phyloP scores from a whole-genome alignment of 2,797 vertebrate genomes.

The Chaetophractus vellerosus region DNA sequence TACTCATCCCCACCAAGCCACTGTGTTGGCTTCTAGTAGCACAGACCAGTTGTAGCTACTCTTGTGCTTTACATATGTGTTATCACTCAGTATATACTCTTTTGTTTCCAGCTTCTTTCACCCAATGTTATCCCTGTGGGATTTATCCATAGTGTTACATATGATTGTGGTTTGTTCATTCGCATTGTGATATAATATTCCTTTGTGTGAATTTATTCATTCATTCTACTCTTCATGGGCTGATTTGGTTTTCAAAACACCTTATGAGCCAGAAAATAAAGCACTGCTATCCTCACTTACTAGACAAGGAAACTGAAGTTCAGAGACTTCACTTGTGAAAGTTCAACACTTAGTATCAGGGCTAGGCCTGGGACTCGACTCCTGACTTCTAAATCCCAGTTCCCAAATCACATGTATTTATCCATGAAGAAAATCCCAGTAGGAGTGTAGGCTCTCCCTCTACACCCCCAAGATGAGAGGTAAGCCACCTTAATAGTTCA shows the following conservation, averaged over 20 bases:
- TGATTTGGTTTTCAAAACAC: neutral
- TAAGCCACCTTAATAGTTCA: neutral
- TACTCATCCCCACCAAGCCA: neutral
- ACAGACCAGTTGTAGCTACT: neutral
- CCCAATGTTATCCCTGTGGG: neutral
- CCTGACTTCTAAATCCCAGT: neutral
- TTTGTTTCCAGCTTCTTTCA: neutral
- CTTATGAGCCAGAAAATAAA: neutral
- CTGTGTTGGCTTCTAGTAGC: too few species aligned
- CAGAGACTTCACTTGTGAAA: neutral
- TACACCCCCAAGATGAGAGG: neutral
- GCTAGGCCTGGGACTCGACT: neutral
- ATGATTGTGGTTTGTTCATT: neutral
- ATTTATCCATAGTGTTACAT: neutral
- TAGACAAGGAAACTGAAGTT: neutral
- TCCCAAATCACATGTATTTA: neutral
- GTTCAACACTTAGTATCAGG: too few species aligned
- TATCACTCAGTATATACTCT: neutral
- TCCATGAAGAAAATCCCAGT: neutral
- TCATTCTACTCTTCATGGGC: neutral
- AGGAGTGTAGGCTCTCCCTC: neutral
- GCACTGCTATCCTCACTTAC: neutral
- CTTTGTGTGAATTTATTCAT: neutral
- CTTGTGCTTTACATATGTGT: neutral
- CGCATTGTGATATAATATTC: neutral